Evolutionary conservation across 2,113 vertebrate species (phyloP).

Genomic region (Alouatta palliata): DNA sequence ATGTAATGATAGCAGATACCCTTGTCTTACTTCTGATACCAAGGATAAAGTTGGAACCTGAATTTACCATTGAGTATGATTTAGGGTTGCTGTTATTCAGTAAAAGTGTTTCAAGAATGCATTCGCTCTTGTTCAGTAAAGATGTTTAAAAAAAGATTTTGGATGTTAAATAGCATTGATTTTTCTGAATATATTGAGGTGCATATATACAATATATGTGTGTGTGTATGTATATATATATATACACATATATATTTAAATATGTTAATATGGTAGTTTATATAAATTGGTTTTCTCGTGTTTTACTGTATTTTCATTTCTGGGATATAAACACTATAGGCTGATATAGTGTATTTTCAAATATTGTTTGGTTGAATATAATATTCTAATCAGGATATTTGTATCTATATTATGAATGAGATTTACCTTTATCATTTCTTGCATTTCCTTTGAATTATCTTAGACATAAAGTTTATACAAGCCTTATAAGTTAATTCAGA

Average conservation of each 20-base stretch:
- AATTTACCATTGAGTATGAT: background rate
- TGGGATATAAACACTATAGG: background rate
- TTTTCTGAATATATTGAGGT: background rate
- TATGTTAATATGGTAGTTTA: background rate
- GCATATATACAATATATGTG: background rate
- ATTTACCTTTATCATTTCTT: background rate
- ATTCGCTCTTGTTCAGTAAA: background rate
- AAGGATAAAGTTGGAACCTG: background rate
- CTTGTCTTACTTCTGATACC: background rate
- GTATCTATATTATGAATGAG: background rate
- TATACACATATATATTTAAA: background rate
- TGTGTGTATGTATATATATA: background rate
- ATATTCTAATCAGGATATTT: background rate
- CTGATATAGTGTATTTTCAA: background rate
- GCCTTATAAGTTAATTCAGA: background rate
- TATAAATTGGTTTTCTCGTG: background rate
- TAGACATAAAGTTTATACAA: background rate
- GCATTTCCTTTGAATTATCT: background rate
- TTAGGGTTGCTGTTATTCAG: background rate
- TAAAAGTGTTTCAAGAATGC: background rate
- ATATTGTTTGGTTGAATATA: background rate
- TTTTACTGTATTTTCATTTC: background rate
- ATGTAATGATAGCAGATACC: background rate
- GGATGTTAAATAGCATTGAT: background rate
- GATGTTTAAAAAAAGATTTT: background rate